Evolutionary conservation across 2,888 invertebrate species (phyloP), one percentile per base, ranked within the genome.

Genomic region (Ramazzottius varieornatus): DNA sequence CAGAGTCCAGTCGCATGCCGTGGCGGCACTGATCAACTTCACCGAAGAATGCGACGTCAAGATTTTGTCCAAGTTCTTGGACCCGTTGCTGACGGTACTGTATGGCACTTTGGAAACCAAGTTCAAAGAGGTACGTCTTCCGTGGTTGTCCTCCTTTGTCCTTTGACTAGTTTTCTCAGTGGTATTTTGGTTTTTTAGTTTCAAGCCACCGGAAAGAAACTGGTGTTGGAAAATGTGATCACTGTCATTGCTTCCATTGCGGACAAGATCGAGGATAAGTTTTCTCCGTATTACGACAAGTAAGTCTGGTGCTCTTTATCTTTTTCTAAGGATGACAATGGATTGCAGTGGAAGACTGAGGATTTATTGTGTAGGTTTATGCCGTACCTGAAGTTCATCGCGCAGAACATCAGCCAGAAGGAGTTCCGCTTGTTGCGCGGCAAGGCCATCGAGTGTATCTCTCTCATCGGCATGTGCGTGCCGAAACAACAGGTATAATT

Each of bases 391-490:
- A 96, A 96, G 76, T 94, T 89, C 76, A 96, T 98, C 67, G 91
- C 98, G 71, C 85, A 89, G 72, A 89, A 94, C 75, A 87, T 83
- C 70, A 84, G 84, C 32, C 65, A 67, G 40, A 83, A 84, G 33
- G 90, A 93, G 72, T 80, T 92, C 68, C 86, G 90, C 73, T 81
- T 94, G 78, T 80, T 98, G 46, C 82, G 96, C 65, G 96, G 96
- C 67, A 99, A 98, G 79, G 92, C 96, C 1, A 98, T 98, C 70
- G 98, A 98, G 77, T 99, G 98, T 74, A 91, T 98, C 69, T 93
- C 93, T 74, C 82, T 99, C 67, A 96, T 99, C 75, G 98, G 98
- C 2, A 70, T 81, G 64, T 80, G 81, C 63, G 81, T 81, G 2
- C 81, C 80, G 20, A 74, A 74, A 68, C 79, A 80, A 32, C 78